Evolutionary conservation across 1,140 invertebrate species (phyloP), one percentile per base, ranked within the genome.

Genomic region (Cotesia chilonis): DNA sequence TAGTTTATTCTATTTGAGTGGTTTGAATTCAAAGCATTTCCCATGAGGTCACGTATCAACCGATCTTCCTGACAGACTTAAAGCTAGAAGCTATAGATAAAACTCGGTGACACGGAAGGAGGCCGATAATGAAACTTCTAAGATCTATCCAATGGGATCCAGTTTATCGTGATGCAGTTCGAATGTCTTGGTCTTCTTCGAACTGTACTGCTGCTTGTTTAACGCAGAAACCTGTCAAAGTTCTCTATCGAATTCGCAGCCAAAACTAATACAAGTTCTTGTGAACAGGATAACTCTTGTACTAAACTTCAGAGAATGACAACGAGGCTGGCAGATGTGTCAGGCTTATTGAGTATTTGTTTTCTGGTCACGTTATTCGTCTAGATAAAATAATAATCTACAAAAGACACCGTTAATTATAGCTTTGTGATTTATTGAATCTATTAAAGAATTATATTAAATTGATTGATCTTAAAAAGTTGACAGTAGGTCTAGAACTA

Each of bases 211-310:
- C 6, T 9, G 37, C 60, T 37, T 38, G 36, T 47, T 65, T 37
- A 51, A 37, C 47, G 36, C 41, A 63, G 60, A 41, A 63, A n/a
- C 63, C 63, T 65, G 63, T 65, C 63, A 65, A 65, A 65, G 63
- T 65, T 65, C 63, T 10, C 36, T 65, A 17, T 51, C 14, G 7
- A 51, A 65, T 5, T 65, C 14, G 12, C 3, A 51, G 47, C 28
- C 36, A 37, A 65, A 65, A 65, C 63, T 65, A 65, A 65, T 65
- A 65, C 63, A 65, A 65, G 35, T 65, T 65, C 63, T 65, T 65
- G 63, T 37, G 37, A 63, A 14, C 60, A 63, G 63, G 14, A 65
- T 65, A 65, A 65, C 63, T 38, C 37, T 17, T 37, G 38, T 38
- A 51, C 63, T 6, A 4, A 51, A 65, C n/a, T 65, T 37, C 12